These are phyloP conservation scores for Netelia virgata DNA, from an alignment of 2,888 invertebrate genomes.

Conservation along the genomic window DNA sequence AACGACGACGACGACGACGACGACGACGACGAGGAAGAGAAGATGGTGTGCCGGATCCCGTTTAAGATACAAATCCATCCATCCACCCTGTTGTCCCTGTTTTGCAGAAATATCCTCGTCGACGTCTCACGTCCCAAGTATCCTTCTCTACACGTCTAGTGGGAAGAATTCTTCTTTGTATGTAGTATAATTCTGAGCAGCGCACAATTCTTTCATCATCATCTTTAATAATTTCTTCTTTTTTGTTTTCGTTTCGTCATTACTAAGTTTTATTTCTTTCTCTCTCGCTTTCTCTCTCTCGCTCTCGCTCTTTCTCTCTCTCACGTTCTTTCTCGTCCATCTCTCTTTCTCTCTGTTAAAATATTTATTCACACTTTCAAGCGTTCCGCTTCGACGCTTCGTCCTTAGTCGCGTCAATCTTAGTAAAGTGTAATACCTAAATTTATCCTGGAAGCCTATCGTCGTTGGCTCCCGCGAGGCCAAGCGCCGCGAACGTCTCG, in stretches of 20 bases:
- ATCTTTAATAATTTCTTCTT: conserved; percentile 58
- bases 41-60: conserved; percentile 31
- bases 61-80: conserved; percentile 18
- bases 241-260: conserved; percentile 31
- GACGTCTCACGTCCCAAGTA: conserved; percentile 48
- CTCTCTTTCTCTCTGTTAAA: conserved; percentile 77
- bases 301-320: conserved; percentile 47
- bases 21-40: conserved; percentile 50
- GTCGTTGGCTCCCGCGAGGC: conserved; percentile 65
- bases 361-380: conserved; percentile 83
- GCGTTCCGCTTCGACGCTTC: conserved; percentile 78
- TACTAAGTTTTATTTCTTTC: conserved; percentile 57
- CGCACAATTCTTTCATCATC: conserved; percentile 74
- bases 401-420: conserved; percentile 72
- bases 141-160: conserved; percentile 62
- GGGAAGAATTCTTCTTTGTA: conserved; percentile 82
- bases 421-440: conserved; percentile 83
- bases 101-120: conserved; percentile 51
- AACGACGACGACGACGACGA: conserved; percentile 33
- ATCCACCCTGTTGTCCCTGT: conserved; percentile 50
- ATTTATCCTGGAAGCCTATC: conserved; percentile 84
- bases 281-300: conserved; percentile 49
- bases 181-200: conserved; percentile 80
- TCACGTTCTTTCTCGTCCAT: conserved; percentile 33
- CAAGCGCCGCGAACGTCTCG: conserved; percentile 60